Conservation (phyloP, 2,888 invertebrate species). For the Aleiodes alternator region DNA sequence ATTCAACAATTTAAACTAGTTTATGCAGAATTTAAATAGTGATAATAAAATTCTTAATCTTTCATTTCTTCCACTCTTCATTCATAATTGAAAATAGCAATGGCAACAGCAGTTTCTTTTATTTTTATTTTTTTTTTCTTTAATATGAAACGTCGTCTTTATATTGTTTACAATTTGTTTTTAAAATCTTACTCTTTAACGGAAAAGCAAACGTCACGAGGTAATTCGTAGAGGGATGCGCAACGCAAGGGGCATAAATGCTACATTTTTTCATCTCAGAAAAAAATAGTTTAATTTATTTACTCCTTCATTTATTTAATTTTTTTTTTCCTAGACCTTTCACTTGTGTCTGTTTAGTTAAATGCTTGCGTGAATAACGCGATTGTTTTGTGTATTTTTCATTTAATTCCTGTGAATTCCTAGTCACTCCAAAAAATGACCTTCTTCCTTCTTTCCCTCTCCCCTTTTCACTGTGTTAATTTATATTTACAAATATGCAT, state of each 20-base stretch:
- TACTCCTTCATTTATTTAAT: slow-evolving; percentile 6
- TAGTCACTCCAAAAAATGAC: slow-evolving; percentile 17
- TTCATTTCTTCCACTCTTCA: slow-evolving; percentile 57
- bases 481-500: slow-evolving; percentile 54
- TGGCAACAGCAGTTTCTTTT: slow-evolving; percentile 30
- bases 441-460: neutral
- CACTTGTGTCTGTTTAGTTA: slow-evolving; percentile 49
- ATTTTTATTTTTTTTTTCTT: neutral
- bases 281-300: slow-evolving; percentile 56
- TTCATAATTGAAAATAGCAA: slow-evolving; percentile 41
- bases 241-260: slow-evolving; percentile 26
- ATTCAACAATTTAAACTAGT: slow-evolving; percentile 29
- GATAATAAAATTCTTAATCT: slow-evolving; percentile 55
- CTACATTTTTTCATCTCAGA: slow-evolving; percentile 53
- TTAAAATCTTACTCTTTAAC: slow-evolving; percentile 25
- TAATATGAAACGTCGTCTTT: slow-evolving; percentile 47
- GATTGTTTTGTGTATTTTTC: slow-evolving; percentile 49
- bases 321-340: slow-evolving; percentile 40
- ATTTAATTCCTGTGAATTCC: slow-evolving; percentile 38
- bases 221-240: slow-evolving; percentile 13
- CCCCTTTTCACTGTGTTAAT: slow-evolving; percentile 23
- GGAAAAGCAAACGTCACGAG: slow-evolving; percentile 28
- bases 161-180: slow-evolving; percentile 52
- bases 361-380: slow-evolving; percentile 51
- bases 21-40: slow-evolving; percentile 49